These are phyloP conservation scores for Gryon sp. DNA, from an alignment of 1,140 invertebrate species.

Conservation along the genomic window DNA sequence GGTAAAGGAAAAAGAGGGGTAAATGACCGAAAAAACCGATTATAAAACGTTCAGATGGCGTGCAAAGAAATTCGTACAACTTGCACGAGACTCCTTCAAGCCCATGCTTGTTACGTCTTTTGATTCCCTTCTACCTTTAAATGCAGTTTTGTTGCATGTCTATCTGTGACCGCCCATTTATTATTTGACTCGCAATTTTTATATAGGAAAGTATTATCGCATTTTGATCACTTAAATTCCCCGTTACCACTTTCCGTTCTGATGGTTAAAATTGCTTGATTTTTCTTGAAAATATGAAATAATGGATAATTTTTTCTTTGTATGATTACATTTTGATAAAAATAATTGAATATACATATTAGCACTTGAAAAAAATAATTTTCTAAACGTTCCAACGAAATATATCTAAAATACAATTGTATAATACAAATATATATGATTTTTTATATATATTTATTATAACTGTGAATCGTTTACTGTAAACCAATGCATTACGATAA, in stretches of 20 bases:
- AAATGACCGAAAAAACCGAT: slow-evolving; percentile 64
- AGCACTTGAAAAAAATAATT: no score
- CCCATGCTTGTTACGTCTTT: slow-evolving; percentile 65
- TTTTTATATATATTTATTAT: no score
- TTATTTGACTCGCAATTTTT: slow-evolving; percentile 69
- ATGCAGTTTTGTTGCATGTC: slow-evolving; percentile 74
- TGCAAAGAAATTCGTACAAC: slow-evolving; percentile 67
- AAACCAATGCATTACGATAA: no score
- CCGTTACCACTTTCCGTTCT: slow-evolving; percentile 17
- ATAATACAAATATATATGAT: no score
- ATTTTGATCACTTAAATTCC: slow-evolving; percentile 66
- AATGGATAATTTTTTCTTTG: slow-evolving; percentile 1
- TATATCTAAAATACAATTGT: no score
- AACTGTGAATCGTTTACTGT: no score
- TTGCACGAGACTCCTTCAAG: slow-evolving; percentile 66
- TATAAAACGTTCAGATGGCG: slow-evolving; percentile 74
- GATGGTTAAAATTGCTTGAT: slow-evolving; percentile 30
- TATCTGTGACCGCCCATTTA: slow-evolving; percentile 69
- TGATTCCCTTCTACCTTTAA: slow-evolving; percentile 54
- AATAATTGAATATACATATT: neutral
- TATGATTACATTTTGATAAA: neutral
- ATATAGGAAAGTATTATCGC: slow-evolving; percentile 67
- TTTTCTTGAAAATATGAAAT: slow-evolving; percentile 14
- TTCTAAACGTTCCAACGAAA: no score
- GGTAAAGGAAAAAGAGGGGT: slow-evolving; percentile 38